Base-by-base conservation (phyloP, 2,888 invertebrate genomes). In the Callimorpha dominula region DNA sequence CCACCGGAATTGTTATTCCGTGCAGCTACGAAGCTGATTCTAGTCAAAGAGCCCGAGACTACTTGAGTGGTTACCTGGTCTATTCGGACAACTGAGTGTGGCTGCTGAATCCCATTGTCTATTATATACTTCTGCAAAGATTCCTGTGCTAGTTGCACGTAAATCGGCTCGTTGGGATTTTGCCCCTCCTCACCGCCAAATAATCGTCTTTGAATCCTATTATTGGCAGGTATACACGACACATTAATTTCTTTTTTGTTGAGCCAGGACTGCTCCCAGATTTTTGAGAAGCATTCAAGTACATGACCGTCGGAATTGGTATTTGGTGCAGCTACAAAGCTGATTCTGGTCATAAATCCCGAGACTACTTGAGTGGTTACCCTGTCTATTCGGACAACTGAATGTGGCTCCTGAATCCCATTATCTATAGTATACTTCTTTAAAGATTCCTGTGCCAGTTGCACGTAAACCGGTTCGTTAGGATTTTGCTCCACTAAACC, bases 241-340 rank as follows among this genome's bases (percentile, higher is more conserved):
- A 31, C 31, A 31, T 31, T 2, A 31, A 31, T 31, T 31, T 76
- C 46, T 43, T 70, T 86, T 9, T 79, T 77, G 0, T 86, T 81
- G 0, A 75, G 15, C 89, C 88, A 88, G 3, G 77, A 11, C 65
- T 78, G 78, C 54, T 87, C 87, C 83, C 80, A 88, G 50, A 89
- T 75, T 65, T 81, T 62, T 3, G 90, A 86, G 31, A 81, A 70
- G 72, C 90, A 91, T 31, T 65, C 77, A 12, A 85, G 70, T 0
- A 72, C 73, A 11, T 54, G 74, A 20, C 6, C 54, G 5, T 31
- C 43, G 14, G 4, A n/a, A 43, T 15, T n/a, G 15, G 42, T 49
- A 42, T 12, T 50, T 20, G 77, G 69, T 40, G 62, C 49, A 7
- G 80, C 77, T 42, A 68, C 72, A 71, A 86, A 87, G 49, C 79